Base-by-base conservation (phyloP, 2,797 vertebrate species). In the Phyllotis vaccarum region DNA sequence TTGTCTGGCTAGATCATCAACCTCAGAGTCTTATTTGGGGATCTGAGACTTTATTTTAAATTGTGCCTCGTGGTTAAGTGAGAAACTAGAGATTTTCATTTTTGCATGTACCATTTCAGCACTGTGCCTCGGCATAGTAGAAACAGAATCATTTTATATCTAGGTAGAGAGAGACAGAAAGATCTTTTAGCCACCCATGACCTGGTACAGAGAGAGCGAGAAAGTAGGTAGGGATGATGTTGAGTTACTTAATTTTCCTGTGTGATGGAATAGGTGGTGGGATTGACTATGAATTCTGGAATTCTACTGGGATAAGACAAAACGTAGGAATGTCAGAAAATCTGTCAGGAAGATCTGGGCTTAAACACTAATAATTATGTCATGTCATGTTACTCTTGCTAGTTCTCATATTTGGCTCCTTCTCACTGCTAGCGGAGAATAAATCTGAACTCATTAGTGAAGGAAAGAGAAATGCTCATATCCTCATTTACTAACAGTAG, bases 91-190 rank as follows among this genome's bases (percentile, higher is more conserved):
- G 17, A 29, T 34, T 76, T 56, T 11, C 5, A 14, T 43, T 60
- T 93, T 54, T 52, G 21, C 21, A 11, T 70, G 5, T 40, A 1
- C 83, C 52, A 40, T 56, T 14, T 86, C 58, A 60, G 46, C 52
- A 81, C 7, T 70, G n/a, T 70, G 64, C 29, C 75, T 80, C 74
- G 56, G 78, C 72, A 90, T 37, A 90, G 12, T 31, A 89, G 86
- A 94, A 86, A 74, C 8, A 0, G 22, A 91, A 70, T 12, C n/a
- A 68, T 78, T 88, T 92, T 89, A 62, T 90, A 12, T 62, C 37
- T 60, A 88, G 29, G 52, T 16, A 64, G 72, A 54, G 49, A 90
- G 49, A 12, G 52, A 31, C n/a, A 75, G 37, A 79, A 90, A 72
- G 22, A 46, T 34, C 5, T 80, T 81, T 34, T 64, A 4, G 31